Base-by-base conservation (phyloP, 2,888 invertebrate genomes). In the Chouioia cunea region DNA sequence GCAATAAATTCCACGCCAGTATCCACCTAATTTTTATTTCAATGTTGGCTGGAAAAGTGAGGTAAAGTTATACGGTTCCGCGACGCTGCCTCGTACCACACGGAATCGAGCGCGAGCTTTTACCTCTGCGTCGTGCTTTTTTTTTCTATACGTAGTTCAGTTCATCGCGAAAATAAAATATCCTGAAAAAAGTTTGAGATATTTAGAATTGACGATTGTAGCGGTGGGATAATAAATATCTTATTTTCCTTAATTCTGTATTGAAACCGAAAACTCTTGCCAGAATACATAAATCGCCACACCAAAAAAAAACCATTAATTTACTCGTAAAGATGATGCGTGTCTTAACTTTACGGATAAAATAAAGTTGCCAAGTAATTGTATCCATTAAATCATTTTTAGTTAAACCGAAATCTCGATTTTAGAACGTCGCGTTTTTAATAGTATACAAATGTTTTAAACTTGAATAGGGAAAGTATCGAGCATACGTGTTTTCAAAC, bases 21-120 rank as follows among this genome's bases (percentile, higher is more conserved):
- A n/a, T 63, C 63, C 63, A 52, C 63, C 69, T 46, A 57, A 18
- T 64, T 69, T 69, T 64, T 69, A 69, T 69, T 69, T 69, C 14
- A 3, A 20, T 57, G 44, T 46, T 8, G 63, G 12, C 62, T 68
- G 68, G 62, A 64, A 52, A 14, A 12, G 4, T 53, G 56, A 23
- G 36, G 36, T 15, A 57, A 20, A 65, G 16, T 3, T 47, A 65
- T 36, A 36, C 36, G 36, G n/a, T n/a, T n/a, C n/a, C 4, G 36
- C 6, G 36, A 12, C 4, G 12, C 27, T 27, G 27, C 27, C 27
- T 27, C 27, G 6, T 4, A 27, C 27, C 6, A 27, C n/a, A 27
- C 27, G n/a, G n/a, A n/a, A n/a, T n/a, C n/a, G n/a, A n/a, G 36
- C 36, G 10, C 36, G 36, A 36, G 36, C 36, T 36, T 36, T 10